Conservation (phyloP, 2,888 invertebrate species). For the Syrista parreyssii region DNA sequence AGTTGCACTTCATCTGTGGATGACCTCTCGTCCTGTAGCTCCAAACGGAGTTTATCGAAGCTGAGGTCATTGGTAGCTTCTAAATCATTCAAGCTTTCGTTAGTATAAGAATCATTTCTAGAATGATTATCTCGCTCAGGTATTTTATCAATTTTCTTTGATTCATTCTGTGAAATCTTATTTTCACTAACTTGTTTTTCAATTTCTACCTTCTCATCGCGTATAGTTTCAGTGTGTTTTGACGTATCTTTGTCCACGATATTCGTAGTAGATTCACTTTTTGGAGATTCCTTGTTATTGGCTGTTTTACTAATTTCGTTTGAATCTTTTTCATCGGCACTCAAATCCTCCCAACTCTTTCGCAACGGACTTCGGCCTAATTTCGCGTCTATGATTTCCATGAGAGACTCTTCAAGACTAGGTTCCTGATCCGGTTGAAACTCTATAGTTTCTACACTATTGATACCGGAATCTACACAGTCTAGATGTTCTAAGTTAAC, state of each 20-base stretch:
- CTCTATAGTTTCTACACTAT: conserved; percentile 63
- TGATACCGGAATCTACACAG: conserved; percentile 61
- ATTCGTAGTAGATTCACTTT: conserved; percentile 1
- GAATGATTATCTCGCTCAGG: conserved; percentile 28
- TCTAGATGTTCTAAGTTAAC: conserved; percentile 48
- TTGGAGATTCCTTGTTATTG: background rate
- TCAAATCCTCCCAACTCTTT: conserved; percentile 43
- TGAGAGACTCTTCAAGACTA: conserved; percentile 59
- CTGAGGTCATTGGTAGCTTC: conserved; percentile 36
- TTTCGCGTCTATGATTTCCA: conserved; percentile 62
- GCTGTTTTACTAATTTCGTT: background rate
- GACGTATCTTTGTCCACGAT: background rate
- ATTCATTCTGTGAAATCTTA: background rate
- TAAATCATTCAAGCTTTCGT: conserved; percentile 25
- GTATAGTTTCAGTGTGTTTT: background rate
- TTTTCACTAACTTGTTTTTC: background rate
- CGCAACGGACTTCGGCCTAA: conserved; percentile 49
- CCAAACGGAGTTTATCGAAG: conserved; percentile 50
- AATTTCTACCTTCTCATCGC: conserved; percentile 6
- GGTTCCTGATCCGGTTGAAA: conserved; percentile 56
- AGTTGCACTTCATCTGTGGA: conserved; percentile 4
- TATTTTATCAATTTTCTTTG: background rate
- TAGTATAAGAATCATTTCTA: conserved; percentile 9
- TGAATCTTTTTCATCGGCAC: conserved; percentile 5
- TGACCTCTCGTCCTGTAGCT: conserved; percentile 28